Evolutionary conservation across 2,888 invertebrate species (phyloP).

Genomic region (Tholera decimalis): DNA sequence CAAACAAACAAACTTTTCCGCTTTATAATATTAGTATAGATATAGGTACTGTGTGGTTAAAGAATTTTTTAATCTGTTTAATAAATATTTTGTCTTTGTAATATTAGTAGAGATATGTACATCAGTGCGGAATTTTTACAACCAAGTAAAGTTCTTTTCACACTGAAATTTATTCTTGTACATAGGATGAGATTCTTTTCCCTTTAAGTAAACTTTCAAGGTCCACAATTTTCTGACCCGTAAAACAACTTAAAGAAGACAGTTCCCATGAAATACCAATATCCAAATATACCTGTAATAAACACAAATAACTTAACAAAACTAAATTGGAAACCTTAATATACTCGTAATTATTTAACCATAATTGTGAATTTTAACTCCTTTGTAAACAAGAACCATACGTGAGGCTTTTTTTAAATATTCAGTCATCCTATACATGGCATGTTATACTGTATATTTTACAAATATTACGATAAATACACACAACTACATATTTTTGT

Average conservation of each 20-base stretch:
- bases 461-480: no score
- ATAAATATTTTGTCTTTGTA: no score
- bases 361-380: not conserved
- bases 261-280: not conserved
- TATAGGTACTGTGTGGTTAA: no score
- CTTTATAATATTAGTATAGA: no score
- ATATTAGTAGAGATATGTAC: conserved; percentile 14
- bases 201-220: not conserved
- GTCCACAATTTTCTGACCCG: not conserved
- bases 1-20: no score
- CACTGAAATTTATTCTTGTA: not conserved
- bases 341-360: no score
- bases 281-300: no score
- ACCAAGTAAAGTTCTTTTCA: conserved; percentile 17
- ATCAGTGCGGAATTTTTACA: conserved; percentile 36
- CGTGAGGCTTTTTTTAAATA: not conserved
- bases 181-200: not conserved
- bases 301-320: no score
- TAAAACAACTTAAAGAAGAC: not conserved
- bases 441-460: no score
- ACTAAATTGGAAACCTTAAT: no score
- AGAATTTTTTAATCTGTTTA: no score
- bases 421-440: not conserved
- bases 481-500: no score
- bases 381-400: not conserved